These are phyloP conservation scores for Drosophila subsilvestris DNA, from an alignment of 2,888 invertebrate species.

Conservation along the genomic window DNA sequence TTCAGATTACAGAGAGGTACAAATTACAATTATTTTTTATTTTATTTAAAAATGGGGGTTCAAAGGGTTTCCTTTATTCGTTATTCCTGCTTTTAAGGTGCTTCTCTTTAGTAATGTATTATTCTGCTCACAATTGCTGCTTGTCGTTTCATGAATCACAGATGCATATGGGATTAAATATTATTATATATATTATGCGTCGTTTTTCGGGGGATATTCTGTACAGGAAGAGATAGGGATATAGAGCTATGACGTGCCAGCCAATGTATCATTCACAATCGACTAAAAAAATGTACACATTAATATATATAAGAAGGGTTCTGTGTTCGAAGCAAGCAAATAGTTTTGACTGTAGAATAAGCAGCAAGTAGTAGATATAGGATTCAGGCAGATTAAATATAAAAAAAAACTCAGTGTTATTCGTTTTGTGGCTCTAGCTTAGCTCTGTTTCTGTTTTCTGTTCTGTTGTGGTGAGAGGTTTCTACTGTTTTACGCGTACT, in stretches of 20 bases:
- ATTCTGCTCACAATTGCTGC: constrained; percentile 43
- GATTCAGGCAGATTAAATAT: neutral
- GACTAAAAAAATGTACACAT: constrained; percentile 68
- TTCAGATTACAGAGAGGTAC: constrained; percentile 18
- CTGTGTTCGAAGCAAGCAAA: neutral
- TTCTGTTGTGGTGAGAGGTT: constrained; percentile 39
- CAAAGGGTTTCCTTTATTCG: constrained; percentile 11
- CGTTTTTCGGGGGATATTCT: constrained; percentile 34
- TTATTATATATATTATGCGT: constrained; percentile 38
- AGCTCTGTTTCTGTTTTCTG: constrained; percentile 17
- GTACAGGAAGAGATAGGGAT: constrained; percentile 32
- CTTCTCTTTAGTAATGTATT: neutral
- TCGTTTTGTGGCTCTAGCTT: neutral
- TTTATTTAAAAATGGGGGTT: constrained; percentile 11
- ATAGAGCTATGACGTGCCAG: constrained; percentile 58
- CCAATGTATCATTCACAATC: constrained; percentile 64
- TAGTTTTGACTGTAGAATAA: neutral
- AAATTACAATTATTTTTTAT: constrained; percentile 1
- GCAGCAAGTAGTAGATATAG: constrained; percentile 3
- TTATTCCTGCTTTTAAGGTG: constrained; percentile 4
- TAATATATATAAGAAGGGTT: constrained; percentile 51
- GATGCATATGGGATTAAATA: constrained; percentile 50
- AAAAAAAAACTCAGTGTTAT: constrained; percentile 16
- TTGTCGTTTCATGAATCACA: constrained; percentile 69
- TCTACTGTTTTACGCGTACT: constrained; percentile 84